Percentiles rank a stretch among this genome's conserved stretches.
These are phyloP conservation scores for Lasioglossum baleicum DNA, from an alignment of 1,140 invertebrate genomes.

Conservation along the genomic window DNA sequence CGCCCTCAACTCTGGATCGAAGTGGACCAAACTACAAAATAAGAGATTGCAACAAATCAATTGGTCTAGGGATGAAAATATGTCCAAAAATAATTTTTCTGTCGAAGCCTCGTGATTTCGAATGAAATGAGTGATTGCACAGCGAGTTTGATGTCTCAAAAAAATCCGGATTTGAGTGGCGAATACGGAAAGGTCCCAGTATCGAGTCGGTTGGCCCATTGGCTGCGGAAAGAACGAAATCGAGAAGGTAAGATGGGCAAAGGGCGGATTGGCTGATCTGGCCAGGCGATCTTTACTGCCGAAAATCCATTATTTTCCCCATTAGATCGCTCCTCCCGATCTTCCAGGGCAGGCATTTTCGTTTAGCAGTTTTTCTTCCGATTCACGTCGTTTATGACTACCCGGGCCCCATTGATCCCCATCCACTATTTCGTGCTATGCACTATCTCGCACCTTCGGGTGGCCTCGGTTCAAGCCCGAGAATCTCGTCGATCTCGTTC, in stretches of 20 bases:
- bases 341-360: conserved; percentile 74
- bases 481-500: conserved; percentile 55
- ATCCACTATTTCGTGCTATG: conserved; percentile 42
- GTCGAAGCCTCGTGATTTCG: too few species aligned
- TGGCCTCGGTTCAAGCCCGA: conserved; percentile 30
- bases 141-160: too few species aligned
- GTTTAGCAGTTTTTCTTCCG: conserved; percentile 80
- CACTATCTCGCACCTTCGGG: conserved; percentile 54
- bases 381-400: conserved; percentile 77
- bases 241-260: conserved; percentile 47
- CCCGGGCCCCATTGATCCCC: conserved; percentile 56
- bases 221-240: conserved; percentile 37
- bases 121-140: too few species aligned
- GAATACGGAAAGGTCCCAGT: neutral
- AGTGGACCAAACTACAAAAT: too few species aligned
- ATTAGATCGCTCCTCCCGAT: conserved; percentile 77
- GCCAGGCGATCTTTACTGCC: conserved; percentile 77
- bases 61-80: too few species aligned
- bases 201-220: neutral
- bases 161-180: neutral
- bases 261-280: conserved; percentile 70
- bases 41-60: too few species aligned
- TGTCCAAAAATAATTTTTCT: too few species aligned
- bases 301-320: conserved; percentile 80
- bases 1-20: too few species aligned